phyloP scores from a whole-genome alignment of 2,888 invertebrate species.

The Griposia aprilina region DNA sequence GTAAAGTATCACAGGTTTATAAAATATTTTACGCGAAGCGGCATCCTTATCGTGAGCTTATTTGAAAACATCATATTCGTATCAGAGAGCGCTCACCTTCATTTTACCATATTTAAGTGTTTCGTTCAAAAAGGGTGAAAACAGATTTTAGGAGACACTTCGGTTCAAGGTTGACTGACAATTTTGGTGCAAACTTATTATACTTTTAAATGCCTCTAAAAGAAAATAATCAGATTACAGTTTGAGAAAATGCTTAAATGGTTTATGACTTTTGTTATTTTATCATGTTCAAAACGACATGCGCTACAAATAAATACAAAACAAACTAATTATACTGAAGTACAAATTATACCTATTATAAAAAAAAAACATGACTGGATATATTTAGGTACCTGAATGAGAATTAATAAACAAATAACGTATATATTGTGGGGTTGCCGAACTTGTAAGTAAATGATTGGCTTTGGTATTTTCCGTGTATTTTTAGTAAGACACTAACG shows the following conservation, averaged over 20 bases:
- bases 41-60: slow-evolving; percentile 64
- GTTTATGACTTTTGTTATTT: not conserved
- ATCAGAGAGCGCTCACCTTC: slow-evolving; percentile 59
- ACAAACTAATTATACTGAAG: not conserved
- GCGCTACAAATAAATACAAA: not conserved
- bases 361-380: slow-evolving; percentile 1
- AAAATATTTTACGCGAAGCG: slow-evolving; percentile 60
- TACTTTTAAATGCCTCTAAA: not conserved
- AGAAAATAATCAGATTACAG: not conserved
- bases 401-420: slow-evolving; percentile 11
- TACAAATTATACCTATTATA: not conserved
- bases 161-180: slow-evolving; percentile 19
- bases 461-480: not conserved
- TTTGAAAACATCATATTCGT: slow-evolving; percentile 66
- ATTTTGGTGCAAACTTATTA: slow-evolving; percentile 8
- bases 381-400: not conserved
- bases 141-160: slow-evolving; percentile 39
- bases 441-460: not conserved
- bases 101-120: slow-evolving; percentile 54
- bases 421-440: not conserved
- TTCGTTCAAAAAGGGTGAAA: slow-evolving; percentile 39
- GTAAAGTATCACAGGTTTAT: slow-evolving; percentile 65
- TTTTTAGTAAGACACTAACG: slow-evolving; percentile 1
- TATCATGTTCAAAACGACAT: not conserved
- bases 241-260: not conserved